Evolutionary conservation across 2,113 vertebrate species (phyloP).

Genomic region (Chionodraco myersi): DNA sequence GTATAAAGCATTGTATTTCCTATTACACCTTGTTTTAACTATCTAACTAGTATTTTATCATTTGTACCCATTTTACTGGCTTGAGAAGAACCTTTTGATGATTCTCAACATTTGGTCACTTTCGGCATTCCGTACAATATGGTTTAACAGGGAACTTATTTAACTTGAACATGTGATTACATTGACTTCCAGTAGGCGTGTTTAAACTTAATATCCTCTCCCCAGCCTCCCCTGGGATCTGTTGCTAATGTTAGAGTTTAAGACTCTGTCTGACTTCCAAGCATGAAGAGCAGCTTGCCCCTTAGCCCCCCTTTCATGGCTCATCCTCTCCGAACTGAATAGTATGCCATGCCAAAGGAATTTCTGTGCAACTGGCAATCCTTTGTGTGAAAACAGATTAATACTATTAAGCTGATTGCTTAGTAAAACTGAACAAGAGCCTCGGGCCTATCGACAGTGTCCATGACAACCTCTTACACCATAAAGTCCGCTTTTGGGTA

Average conservation of each 20-base stretch:
- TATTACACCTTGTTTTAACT: neutral
- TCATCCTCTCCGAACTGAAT: constrained; percentile 53
- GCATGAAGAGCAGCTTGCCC: constrained; percentile 19
- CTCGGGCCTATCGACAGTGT: constrained; percentile 11
- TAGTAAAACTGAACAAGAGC: constrained; percentile 27
- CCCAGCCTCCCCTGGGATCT: neutral
- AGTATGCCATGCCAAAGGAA: constrained; percentile 32
- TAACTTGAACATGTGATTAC: neutral
- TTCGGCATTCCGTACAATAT: neutral
- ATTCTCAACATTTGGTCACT: neutral
- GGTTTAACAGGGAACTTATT: neutral
- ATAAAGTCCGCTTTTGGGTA: neutral
- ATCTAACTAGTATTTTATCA: neutral
- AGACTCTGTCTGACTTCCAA: constrained; percentile 21
- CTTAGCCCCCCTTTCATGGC: constrained; percentile 16
- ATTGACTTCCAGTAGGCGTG: neutral
- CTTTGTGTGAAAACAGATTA: constrained; percentile 39
- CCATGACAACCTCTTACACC: constrained; percentile 18
- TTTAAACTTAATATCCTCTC: neutral
- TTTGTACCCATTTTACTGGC: neutral
- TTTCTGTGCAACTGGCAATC: constrained; percentile 28
- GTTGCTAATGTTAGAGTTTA: constrained; percentile 21
- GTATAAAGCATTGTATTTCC: neutral
- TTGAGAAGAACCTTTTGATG: neutral
- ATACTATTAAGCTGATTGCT: constrained; percentile 48